Conservation (phyloP, 2,888 invertebrate species). For the Synanthedon vespiformis region DNA sequence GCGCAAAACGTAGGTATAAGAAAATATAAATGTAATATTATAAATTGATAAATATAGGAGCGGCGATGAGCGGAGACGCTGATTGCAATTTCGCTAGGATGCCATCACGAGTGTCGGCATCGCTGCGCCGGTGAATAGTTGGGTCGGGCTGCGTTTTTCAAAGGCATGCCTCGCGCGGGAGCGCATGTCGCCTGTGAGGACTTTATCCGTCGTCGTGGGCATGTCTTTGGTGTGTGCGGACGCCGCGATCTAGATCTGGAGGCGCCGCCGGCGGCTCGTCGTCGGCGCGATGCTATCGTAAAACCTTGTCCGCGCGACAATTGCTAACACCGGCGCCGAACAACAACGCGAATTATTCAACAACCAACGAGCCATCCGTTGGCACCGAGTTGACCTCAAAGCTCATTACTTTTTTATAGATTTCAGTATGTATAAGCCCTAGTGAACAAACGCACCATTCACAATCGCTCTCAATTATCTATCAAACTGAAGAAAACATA, state of each 20-base stretch:
- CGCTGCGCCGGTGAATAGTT: conserved; percentile 20
- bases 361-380: conserved; percentile 26
- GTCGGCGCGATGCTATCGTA: conserved; percentile 57
- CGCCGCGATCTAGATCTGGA: conserved; percentile 62
- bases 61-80: neutral
- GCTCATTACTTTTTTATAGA: conserved; percentile 5
- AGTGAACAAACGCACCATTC: no score
- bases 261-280: conserved; percentile 41
- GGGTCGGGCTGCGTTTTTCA: conserved; percentile 35
- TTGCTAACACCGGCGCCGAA: conserved; percentile 57
- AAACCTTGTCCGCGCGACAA: conserved; percentile 54
- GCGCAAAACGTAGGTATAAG: no score
- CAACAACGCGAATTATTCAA: conserved; percentile 57
- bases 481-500: no score
- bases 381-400: conserved; percentile 22
- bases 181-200: conserved; percentile 49
- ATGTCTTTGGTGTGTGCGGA: conserved; percentile 46
- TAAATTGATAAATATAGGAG: no score
- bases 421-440: no score
- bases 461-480: no score
- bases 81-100: conserved; percentile 38
- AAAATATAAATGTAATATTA: no score
- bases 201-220: conserved; percentile 55
- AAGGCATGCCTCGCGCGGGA: conserved; percentile 44
- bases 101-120: conserved; percentile 41